Evolutionary conservation across 2,113 vertebrate genomes (phyloP).

Genomic region (Fukomys damarensis): DNA sequence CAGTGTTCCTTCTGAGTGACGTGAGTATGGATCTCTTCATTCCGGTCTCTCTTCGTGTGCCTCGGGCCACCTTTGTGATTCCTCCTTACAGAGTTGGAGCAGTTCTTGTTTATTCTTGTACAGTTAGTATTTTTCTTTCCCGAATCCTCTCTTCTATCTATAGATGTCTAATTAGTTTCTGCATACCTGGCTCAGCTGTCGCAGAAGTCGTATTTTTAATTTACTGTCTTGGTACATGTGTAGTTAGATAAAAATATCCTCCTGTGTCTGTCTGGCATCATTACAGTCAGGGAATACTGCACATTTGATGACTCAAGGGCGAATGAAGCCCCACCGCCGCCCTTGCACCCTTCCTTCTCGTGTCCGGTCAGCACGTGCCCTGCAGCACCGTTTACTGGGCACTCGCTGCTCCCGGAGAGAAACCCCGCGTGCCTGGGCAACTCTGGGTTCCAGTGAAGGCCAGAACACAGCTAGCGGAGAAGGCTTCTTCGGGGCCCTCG

Average conservation of each 20-base stretch:
- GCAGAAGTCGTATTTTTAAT: background rate
- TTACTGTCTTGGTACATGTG: background rate
- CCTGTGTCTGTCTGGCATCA: background rate
- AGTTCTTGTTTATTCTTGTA: background rate
- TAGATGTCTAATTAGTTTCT: background rate
- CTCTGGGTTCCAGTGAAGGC: background rate
- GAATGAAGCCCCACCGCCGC: background rate
- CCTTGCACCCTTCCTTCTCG: no score
- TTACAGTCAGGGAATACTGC: background rate
- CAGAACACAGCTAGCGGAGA: background rate
- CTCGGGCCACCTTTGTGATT: background rate
- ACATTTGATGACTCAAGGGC: background rate
- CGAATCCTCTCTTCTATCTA: background rate
- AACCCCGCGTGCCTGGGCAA: background rate
- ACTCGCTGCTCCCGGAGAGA: background rate
- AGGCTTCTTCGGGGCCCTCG: background rate
- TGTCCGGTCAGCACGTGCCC: background rate
- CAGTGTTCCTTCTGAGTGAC: background rate
- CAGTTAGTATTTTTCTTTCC: background rate
- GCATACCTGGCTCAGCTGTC: background rate
- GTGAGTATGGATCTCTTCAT: no score
- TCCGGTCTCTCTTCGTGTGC: background rate
- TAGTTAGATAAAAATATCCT: background rate
- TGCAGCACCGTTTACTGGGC: no score
- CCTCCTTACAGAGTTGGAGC: background rate